Evolutionary conservation across 2,113 vertebrate genomes (phyloP).

Genomic region (Oceanites oceanicus): DNA sequence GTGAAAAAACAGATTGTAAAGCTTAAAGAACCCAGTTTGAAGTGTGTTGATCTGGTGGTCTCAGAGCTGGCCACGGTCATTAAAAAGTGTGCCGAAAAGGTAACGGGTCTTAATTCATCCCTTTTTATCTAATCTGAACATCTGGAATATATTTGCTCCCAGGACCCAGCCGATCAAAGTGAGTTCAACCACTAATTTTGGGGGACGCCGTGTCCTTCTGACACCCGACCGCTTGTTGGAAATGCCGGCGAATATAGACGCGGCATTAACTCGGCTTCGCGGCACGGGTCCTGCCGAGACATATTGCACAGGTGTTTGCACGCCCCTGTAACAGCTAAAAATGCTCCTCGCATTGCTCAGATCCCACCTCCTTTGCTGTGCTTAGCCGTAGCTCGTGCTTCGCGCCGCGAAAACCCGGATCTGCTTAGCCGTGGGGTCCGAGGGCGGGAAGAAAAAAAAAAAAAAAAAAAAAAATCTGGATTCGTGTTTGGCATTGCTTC

Average conservation of each 20-base stretch:
- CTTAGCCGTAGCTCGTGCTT: neutral
- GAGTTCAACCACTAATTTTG: accelerated
- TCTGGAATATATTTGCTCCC: constrained; percentile 16
- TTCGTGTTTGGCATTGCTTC: neutral
- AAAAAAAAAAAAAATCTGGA: too few relatives aligned
- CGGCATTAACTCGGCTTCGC: neutral
- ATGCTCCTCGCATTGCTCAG: neutral
- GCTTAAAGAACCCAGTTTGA: constrained; percentile 75
- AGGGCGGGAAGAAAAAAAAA: neutral
- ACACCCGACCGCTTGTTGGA: neutral
- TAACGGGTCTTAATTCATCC: constrained; percentile 46
- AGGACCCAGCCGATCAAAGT: neutral
- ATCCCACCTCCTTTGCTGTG: neutral
- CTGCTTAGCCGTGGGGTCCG: neutral
- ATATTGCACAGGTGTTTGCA: neutral
- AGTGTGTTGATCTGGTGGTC: constrained; percentile 77
- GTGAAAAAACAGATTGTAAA: constrained; percentile 79
- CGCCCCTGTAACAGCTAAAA: neutral
- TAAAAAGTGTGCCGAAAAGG: constrained; percentile 77
- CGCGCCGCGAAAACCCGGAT: neutral
- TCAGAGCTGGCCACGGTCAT: constrained; percentile 76
- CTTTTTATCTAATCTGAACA: neutral
- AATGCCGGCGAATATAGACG: too few relatives aligned
- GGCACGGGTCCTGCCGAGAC: neutral
- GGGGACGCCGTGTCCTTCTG: neutral